Conservation (phyloP, 2,113 vertebrate species). For the Chamaea fasciata region DNA sequence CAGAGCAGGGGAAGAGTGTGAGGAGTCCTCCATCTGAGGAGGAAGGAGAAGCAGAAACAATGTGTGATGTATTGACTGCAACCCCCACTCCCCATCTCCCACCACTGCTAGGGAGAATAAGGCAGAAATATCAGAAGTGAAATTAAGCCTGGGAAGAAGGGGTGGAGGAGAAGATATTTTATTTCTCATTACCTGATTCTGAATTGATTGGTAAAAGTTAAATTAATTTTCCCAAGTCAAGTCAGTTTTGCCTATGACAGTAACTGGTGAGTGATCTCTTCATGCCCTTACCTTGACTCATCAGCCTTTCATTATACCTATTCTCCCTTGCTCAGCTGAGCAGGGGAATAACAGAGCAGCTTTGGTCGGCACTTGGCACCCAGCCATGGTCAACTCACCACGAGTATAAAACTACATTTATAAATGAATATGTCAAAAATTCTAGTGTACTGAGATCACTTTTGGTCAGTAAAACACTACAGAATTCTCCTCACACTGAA, state of each 20-base stretch:
- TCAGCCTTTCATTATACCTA: background rate
- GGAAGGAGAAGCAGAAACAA: background rate
- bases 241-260: background rate
- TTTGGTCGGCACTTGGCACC: background rate
- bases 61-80: background rate
- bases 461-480: background rate
- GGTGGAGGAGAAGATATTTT: background rate
- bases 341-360: background rate
- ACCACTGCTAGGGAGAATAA: background rate
- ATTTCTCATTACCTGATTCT: background rate
- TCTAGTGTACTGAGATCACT: background rate
- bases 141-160: background rate
- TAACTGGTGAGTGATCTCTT: background rate
- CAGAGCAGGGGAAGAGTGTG: background rate
- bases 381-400: background rate
- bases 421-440: background rate
- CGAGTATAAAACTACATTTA: background rate
- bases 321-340: background rate
- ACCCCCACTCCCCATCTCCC: background rate
- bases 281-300: background rate
- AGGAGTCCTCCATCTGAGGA: accelerated
- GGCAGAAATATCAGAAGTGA: background rate
- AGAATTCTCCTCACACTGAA: background rate
- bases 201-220: background rate
- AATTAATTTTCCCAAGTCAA: background rate